Evolutionary conservation across 2,113 vertebrate species (phyloP), one percentile per base, ranked within the genome.

Genomic region (mouse (Mus musculus)): DNA sequence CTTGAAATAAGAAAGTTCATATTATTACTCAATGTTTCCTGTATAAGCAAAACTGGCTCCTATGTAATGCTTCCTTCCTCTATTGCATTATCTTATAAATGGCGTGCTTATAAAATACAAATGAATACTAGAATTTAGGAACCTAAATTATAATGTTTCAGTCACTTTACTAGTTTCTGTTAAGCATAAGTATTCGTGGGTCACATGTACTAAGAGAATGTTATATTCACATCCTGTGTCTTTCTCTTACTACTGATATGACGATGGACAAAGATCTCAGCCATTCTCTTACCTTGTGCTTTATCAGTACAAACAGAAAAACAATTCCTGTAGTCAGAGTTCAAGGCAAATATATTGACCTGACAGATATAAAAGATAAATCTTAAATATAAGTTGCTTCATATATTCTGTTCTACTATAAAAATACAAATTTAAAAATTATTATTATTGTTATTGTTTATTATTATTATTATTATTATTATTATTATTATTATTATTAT

Each of bases 261-360:
- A 67, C 0, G 24, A 77, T 73, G 14, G 36, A 3, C 1, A 77
- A 56, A 2, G 0, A 20, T 19, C 1, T 67, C 39, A 76, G 5
- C 0, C 69, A n/a, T 33, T 71, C 11, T 49, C 17, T 52, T 42
- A 16, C 9, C 3, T 77, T 26, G 16, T 6, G 28, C 36, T 88
- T 92, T 65, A 12, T 59, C 28, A 81, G 0, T 76, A 69, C 42
- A 96, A 80, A 42, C 30, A 95, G 10, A 2, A 86, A 95, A 96
- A 71, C 9, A 81, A 63, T 22, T 78, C 9, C 4, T 16, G 39
- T 3, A 26, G 24, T 76, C 13, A 84, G 5, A 82, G 6, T 90
- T 85, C 49, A 9, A 61, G n/a, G 28, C 2, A 71, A 78, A 95
- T 69, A 39, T 88, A 75, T 86, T 49, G 17, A 36, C n/a, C 88